These are phyloP conservation scores for Rhyzopertha dominica DNA, from an alignment of 1,140 invertebrate genomes.

Conservation along the genomic window DNA sequence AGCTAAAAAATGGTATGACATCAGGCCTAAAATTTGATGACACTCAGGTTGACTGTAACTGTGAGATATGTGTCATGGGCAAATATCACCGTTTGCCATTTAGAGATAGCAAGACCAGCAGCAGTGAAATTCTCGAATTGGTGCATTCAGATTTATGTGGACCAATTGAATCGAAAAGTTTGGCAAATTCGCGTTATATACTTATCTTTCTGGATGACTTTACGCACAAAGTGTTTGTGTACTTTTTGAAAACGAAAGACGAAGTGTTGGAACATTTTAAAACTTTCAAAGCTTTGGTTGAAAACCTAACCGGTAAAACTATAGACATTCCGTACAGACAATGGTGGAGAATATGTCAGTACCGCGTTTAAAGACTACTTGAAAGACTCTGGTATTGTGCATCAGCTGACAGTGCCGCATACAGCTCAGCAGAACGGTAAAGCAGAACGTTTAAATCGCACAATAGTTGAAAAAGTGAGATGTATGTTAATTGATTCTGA, in stretches of 20 bases:
- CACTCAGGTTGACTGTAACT: too few relatives aligned
- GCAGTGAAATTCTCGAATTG: constrained; percentile 4
- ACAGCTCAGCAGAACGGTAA: constrained; percentile 42
- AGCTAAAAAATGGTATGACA: too few relatives aligned
- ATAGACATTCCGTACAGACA: constrained; percentile 38
- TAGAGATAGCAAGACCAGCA: background rate
- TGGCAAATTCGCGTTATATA: constrained; percentile 42
- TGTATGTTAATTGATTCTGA: constrained; percentile 42
- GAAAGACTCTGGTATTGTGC: constrained; percentile 34
- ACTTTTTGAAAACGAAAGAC: constrained; percentile 38
- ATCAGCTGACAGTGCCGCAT: constrained; percentile 38
- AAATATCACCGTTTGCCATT: constrained; percentile 5
- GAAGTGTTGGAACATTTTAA: constrained; percentile 34
- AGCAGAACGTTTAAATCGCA: constrained; percentile 37
- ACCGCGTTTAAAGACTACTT: constrained; percentile 29
- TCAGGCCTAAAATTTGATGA: too few relatives aligned
- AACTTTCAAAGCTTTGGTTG: constrained; percentile 35
- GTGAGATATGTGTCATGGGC: constrained; percentile 1
- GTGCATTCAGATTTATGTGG: constrained; percentile 43
- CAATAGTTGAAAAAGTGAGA: constrained; percentile 30
- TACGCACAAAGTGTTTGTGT: constrained; percentile 39
- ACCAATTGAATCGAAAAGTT: constrained; percentile 40
- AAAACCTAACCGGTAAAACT: constrained; percentile 38
- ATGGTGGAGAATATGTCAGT: constrained; percentile 39
- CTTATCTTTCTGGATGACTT: constrained; percentile 46